Evolutionary conservation across 2,888 invertebrate species (phyloP).

Genomic region (Tinea trinotella): DNA sequence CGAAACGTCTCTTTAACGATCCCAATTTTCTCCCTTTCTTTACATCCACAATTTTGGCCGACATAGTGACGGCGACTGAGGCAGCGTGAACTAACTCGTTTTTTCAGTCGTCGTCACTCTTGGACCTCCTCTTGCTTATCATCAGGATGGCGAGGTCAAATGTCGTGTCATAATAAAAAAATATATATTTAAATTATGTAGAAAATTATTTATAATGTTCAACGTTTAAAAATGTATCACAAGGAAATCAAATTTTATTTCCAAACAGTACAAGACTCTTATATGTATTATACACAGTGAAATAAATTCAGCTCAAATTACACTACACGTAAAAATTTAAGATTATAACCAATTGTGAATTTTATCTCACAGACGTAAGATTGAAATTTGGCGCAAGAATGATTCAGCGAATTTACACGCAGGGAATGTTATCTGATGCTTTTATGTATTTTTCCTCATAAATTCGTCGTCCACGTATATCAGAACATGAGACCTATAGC

Average conservation of each 20-base stretch:
- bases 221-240: too few species aligned
- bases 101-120: too few species aligned
- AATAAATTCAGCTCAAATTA: conserved; percentile 3
- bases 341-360: background rate
- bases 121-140: too few species aligned
- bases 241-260: background rate
- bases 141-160: too few species aligned
- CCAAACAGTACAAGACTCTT: background rate
- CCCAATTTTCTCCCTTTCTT: too few species aligned
- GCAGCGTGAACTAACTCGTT: too few species aligned
- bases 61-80: too few species aligned
- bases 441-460: conserved; percentile 6
- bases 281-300: background rate
- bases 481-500: background rate
- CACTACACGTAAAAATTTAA: background rate
- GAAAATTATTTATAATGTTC: too few species aligned
- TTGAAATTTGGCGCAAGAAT: background rate
- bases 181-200: too few species aligned
- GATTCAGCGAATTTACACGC: background rate
- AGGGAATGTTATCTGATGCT: background rate
- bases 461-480: conserved; percentile 1
- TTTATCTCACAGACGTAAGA: background rate
- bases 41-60: too few species aligned
- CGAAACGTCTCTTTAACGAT: too few species aligned
- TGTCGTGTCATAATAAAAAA: too few species aligned